Evolutionary conservation across 2,113 vertebrate species (phyloP).

Genomic region (Pachypanchax playfairii): DNA sequence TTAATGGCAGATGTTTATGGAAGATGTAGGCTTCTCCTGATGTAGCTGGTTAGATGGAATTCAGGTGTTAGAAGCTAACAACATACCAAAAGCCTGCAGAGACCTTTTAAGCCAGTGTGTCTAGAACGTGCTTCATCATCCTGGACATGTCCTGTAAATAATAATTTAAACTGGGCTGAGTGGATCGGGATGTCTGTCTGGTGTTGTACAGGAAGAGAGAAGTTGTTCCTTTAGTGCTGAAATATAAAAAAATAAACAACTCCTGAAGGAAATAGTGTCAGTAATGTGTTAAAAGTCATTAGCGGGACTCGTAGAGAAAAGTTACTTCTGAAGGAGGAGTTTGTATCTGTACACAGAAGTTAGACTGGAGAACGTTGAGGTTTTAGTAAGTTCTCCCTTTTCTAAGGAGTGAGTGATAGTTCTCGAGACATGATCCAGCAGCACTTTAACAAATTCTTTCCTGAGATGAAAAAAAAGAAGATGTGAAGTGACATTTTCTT

Average conservation of each 20-base stretch:
- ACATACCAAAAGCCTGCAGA: constrained; percentile 61
- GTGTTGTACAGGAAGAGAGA: no score
- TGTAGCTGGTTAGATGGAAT: constrained; percentile 66
- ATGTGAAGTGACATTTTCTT: no score
- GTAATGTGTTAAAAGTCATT: constrained; percentile 14
- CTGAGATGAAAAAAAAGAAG: no score
- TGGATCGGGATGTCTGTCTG: constrained; percentile 46
- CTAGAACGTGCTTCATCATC: constrained; percentile 54
- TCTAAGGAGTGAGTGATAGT: no score
- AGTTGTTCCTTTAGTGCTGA: background rate
- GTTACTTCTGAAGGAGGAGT: background rate
- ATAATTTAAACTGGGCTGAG: constrained; percentile 24
- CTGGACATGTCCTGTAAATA: constrained; percentile 46
- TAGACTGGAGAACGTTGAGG: background rate
- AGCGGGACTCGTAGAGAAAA: background rate
- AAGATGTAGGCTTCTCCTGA: constrained; percentile 31
- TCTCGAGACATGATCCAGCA: no score
- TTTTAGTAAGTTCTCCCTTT: no score
- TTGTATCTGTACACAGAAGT: background rate
- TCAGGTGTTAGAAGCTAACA: constrained; percentile 61
- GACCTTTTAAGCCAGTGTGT: constrained; percentile 51
- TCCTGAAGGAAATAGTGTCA: background rate
- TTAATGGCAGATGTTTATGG: constrained; percentile 70
- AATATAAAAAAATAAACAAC: constrained; percentile 13
- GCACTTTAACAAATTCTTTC: no score